These are phyloP conservation scores for Aphrophora alni DNA, from an alignment of 2,888 invertebrate species.

Conservation along the genomic window DNA sequence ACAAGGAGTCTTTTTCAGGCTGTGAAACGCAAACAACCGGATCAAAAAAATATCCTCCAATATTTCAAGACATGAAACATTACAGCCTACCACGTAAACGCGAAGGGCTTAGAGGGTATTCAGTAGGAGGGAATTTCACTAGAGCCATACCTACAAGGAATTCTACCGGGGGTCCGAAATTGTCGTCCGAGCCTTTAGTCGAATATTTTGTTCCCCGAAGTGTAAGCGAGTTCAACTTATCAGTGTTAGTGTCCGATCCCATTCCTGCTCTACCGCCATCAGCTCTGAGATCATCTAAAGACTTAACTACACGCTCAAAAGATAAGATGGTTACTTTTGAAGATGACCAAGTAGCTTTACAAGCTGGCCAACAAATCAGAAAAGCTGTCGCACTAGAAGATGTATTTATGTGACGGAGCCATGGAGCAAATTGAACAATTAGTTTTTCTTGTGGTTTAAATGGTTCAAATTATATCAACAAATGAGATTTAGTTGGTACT, in stretches of 20 bases:
- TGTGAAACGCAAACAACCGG: conserved; percentile 49
- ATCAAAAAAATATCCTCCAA: conserved; percentile 42
- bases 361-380: conserved; percentile 48
- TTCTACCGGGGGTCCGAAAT: conserved; percentile 55
- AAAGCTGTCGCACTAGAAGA: conserved; percentile 66
- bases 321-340: conserved; percentile 85
- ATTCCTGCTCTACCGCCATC: conserved; percentile 53
- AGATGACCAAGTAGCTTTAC: conserved; percentile 63
- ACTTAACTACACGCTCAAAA: conserved; percentile 57
- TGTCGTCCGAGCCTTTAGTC: conserved; percentile 59
- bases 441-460: background rate
- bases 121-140: conserved; percentile 40
- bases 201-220: conserved; percentile 87
- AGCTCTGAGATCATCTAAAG: conserved; percentile 54
- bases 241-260: conserved; percentile 66
- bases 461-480: background rate
- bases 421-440: background rate
- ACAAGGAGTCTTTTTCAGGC: conserved; percentile 61
- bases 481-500: background rate
- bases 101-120: conserved; percentile 40
- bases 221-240: conserved; percentile 81
- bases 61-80: conserved; percentile 44
- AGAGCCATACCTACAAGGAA: conserved; percentile 51
- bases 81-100: conserved; percentile 46
- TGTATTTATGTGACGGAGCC: conserved; percentile 80